A percentile compares a stretch with the other conserved stretches of the same genome.
Conservation (phyloP, 2,888 invertebrate genomes). For the Nezara viridula region DNA sequence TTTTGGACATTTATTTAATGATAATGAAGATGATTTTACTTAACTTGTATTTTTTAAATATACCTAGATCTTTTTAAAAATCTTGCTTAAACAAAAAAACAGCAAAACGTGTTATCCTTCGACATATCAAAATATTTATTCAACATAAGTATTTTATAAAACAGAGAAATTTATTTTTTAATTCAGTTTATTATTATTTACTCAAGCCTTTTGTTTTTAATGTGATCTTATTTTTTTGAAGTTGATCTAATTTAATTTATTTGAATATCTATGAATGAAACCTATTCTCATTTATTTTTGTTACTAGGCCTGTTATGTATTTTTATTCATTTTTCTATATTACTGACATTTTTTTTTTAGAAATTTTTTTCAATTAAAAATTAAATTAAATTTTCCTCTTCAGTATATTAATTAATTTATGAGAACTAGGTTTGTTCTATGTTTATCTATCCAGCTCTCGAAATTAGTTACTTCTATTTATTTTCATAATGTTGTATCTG, state of each 20-base stretch:
- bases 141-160: background rate
- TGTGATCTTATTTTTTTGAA: background rate
- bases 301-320: background rate
- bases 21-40: background rate
- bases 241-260: background rate
- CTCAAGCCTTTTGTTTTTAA: background rate
- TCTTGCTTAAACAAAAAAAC: too few relatives aligned
- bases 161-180: background rate
- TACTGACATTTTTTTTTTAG: background rate
- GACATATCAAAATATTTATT: too few relatives aligned
- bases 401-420: too few relatives aligned
- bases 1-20: background rate
- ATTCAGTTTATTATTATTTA: background rate
- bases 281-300: background rate
- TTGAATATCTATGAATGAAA: background rate
- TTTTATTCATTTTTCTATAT: background rate
- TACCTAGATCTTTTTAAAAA: too few relatives aligned
- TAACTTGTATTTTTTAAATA: too few relatives aligned
- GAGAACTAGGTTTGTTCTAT: too few relatives aligned
- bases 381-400: too few relatives aligned
- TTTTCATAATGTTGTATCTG: too few relatives aligned
- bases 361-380: too few relatives aligned
- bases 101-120: too few relatives aligned
- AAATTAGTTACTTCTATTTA: too few relatives aligned
- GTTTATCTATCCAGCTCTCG: too few relatives aligned